These are phyloP conservation scores for Phalacrocorax carbo DNA, from an alignment of 2,113 vertebrate genomes.

Conservation along the genomic window DNA sequence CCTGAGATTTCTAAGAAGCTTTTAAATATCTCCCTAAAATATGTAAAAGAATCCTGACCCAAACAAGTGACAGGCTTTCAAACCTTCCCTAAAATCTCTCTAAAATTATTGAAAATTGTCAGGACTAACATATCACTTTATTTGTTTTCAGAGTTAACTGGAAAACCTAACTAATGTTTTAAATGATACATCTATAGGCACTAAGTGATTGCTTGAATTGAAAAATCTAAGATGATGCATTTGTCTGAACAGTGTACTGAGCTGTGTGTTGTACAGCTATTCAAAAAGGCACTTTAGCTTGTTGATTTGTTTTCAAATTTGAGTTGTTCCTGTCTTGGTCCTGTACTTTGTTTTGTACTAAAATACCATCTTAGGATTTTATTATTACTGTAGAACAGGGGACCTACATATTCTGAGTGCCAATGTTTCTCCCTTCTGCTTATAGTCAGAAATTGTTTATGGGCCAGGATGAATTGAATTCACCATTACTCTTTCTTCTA, in stretches of 20 bases:
- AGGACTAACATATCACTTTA: background rate
- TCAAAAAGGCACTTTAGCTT: background rate
- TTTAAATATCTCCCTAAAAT: background rate
- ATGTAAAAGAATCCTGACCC: background rate
- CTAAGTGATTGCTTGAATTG: background rate
- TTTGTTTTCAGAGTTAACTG: background rate
- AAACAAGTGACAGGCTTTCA: background rate
- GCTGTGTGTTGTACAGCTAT: background rate
- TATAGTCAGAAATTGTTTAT: background rate
- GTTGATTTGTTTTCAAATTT: background rate
- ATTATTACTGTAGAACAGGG: background rate
- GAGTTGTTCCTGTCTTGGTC: background rate
- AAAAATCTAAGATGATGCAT: background rate
- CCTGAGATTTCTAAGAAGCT: background rate
- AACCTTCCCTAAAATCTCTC: background rate
- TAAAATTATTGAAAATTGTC: background rate
- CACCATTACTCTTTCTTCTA: background rate
- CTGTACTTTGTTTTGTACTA: background rate
- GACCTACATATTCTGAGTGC: rapidly evolving
- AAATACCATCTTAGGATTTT: background rate
- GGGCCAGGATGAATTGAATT: background rate
- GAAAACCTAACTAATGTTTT: background rate
- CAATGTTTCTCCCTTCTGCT: background rate
- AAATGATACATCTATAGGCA: background rate
- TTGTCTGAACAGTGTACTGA: background rate